Evolutionary conservation across 1,140 invertebrate genomes (phyloP), one percentile per base, ranked within the genome.

Genomic region (Macrostomum lignano): DNA sequence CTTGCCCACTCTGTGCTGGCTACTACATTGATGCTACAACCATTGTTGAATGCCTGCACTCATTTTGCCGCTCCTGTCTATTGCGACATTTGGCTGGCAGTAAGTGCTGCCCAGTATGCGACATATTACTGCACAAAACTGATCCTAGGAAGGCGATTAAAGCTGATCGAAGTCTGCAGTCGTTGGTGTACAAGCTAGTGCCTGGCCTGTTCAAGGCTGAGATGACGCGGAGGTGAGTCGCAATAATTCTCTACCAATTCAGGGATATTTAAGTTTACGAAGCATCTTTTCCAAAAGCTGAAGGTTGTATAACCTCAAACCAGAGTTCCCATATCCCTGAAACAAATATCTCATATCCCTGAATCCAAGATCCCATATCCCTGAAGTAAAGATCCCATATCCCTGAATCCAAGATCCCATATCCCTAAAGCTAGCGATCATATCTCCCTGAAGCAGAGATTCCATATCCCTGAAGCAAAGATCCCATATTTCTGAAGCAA

Each of bases 21-120:
- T 91, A 93, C 52, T 69, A 86, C 44, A 79, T 93, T 46, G 81
- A 93, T 62, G 82, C 84, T 17, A 88, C 81, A 11, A 91, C 82
- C 21, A 79, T 91, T 29, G 84, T 77, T 24, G 82, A 91, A 67
- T 93, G 82, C 64, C 68, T 93, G 44, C 81, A 93, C 65, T 88
- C 82, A 44, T 86, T 56, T 40, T 58, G 55, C 34, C 46, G 46
- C 38, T 47, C 55, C 1, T 58, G 55, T 36, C 55, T 58, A 25
- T 46, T 56, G 7, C 44, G 47, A 2, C 54, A 56, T 33, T 38
- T 58, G 13, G 51, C 55, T 30, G 44, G 44, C 11, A 52, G 47
- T 31, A 54, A 55, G 33, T 49, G 46, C 29, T 58, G 55, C 33
- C 55, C 55, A 5, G 50, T 55, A 6, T 58, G 55, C 40, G 51